Percentiles rank a stretch among this genome's conserved stretches.
These are phyloP conservation scores for Actinopyga echinites DNA, from an alignment of 53 echinoderm and acorn worm species.

Conservation along the genomic window DNA sequence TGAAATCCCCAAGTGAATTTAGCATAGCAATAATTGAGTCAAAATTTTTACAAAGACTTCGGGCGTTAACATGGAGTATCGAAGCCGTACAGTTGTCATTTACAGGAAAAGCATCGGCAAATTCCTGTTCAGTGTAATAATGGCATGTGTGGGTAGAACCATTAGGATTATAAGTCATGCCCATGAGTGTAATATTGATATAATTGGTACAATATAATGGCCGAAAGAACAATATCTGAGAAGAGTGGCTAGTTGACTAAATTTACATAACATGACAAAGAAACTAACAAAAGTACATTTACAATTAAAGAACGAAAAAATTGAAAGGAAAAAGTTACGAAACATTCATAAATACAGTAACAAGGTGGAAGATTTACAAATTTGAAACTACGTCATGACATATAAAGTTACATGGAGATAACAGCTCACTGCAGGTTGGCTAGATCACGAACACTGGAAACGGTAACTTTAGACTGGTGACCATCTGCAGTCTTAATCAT, in stretches of 20 bases:
- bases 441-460: neutral
- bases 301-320: too few relatives aligned
- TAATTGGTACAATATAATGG: too few relatives aligned
- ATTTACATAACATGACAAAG: neutral
- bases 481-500: constrained; percentile 10
- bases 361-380: neutral
- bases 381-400: neutral
- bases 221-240: too few relatives aligned
- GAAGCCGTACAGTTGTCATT: neutral
- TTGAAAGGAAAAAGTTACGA: too few relatives aligned
- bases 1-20: constrained; percentile 1
- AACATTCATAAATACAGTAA: neutral
- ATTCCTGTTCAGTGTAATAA: neutral
- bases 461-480: neutral
- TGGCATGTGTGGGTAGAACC: too few relatives aligned
- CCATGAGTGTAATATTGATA: too few relatives aligned
- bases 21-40: neutral
- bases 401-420: neutral
- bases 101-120: neutral
- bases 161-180: too few relatives aligned
- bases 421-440: too few relatives aligned
- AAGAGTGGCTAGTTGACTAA: too few relatives aligned
- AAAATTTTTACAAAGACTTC: neutral
- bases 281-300: too few relatives aligned
- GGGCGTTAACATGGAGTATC: neutral